phyloP scores from a whole-genome alignment of 2,888 invertebrate species.

The Ametastegia equiseti region DNA sequence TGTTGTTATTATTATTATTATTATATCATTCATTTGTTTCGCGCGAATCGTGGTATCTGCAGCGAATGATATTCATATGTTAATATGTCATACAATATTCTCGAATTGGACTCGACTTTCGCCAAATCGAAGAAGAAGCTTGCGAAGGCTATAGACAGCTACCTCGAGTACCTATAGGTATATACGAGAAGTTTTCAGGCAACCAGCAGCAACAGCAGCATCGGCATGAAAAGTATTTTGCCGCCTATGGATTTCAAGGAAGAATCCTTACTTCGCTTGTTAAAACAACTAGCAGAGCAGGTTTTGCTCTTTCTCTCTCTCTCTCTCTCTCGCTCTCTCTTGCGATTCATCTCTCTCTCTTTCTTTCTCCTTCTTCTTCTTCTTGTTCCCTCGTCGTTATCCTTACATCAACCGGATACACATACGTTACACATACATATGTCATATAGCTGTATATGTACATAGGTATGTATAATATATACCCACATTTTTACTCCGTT shows the following conservation, averaged over 20 bases:
- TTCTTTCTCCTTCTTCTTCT: too few relatives aligned
- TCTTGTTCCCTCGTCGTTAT: too few relatives aligned
- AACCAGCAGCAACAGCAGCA: too few relatives aligned
- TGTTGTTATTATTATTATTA: neutral
- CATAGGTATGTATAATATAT: too few relatives aligned
- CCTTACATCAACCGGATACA: too few relatives aligned
- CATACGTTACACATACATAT: neutral
- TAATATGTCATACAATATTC: too few relatives aligned
- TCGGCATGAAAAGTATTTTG: neutral
- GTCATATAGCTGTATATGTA: neutral
- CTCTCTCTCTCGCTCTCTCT: neutral
- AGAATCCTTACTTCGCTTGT: constrained; percentile 31
- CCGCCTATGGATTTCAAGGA: constrained; percentile 34
- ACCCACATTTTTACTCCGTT: too few relatives aligned
- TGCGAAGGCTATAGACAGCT: too few relatives aligned
- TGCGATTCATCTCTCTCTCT: neutral
- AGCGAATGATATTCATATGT: neutral
- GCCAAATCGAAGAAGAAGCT: too few relatives aligned
- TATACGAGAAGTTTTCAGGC: neutral
- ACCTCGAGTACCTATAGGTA: neutral
- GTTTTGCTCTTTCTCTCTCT: constrained; percentile 28
- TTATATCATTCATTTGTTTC: too few relatives aligned
- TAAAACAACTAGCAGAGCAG: constrained; percentile 42
- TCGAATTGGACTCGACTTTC: too few relatives aligned
- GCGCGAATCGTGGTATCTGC: too few relatives aligned